Conservation (phyloP, 2,797 vertebrate species). For the Pygocentrus nattereri region DNA sequence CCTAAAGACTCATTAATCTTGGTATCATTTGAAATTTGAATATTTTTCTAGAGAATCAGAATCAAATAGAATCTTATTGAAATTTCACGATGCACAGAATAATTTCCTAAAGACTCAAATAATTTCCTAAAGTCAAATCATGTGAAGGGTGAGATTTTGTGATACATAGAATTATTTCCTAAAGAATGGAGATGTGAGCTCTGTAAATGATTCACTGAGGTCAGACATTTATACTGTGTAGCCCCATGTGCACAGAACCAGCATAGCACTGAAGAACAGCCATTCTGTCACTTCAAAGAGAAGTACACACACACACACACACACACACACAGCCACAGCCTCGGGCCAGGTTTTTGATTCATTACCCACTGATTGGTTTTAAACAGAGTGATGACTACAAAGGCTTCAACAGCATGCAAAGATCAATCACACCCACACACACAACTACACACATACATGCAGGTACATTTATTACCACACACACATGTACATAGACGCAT, state of each 20-base stretch:
- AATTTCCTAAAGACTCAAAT: no score
- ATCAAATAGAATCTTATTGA: no score
- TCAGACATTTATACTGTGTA: neutral
- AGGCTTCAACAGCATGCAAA: neutral
- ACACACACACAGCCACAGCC: neutral
- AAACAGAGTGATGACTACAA: neutral
- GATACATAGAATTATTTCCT: neutral
- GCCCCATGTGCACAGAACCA: neutral
- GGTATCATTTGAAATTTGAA: no score
- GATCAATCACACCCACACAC: slow-evolving; percentile 22
- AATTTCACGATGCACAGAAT: no score
- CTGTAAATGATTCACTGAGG: neutral
- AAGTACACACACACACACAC: neutral
- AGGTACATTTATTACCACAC: slow-evolving; percentile 15
- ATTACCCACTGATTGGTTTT: slow-evolving; percentile 27
- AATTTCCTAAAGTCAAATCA: no score
- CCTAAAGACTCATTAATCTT: no score
- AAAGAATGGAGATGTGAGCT: no score
- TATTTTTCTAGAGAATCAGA: no score
- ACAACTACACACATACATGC: slow-evolving; percentile 1
- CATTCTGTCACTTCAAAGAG: neutral
- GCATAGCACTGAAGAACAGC: neutral
- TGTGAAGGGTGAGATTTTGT: no score
- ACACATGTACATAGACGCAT: neutral
- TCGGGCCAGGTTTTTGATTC: slow-evolving; percentile 9